Evolutionary conservation across 2,888 invertebrate species (phyloP).

Genomic region (Platycheirus albimanus): DNA sequence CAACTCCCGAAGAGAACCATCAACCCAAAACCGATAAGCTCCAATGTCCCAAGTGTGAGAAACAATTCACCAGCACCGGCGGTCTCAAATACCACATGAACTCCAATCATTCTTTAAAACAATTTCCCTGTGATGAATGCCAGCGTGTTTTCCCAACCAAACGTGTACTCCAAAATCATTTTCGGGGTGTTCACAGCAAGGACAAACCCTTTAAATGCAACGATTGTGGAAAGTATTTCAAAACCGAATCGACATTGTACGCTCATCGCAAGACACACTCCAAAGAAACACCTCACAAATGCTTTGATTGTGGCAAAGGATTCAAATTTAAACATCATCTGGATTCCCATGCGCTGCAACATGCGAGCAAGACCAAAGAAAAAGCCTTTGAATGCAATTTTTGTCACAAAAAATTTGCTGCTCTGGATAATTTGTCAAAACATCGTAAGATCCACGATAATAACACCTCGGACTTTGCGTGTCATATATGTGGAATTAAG

Average conservation of each 20-base stretch:
- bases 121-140: conserved; percentile 84
- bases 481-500: conserved; percentile 72
- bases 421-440: conserved; percentile 65
- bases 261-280: conserved; percentile 67
- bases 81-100: conserved; percentile 61
- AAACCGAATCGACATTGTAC: conserved; percentile 70
- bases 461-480: conserved; percentile 62
- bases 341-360: conserved; percentile 56
- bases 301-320: conserved; percentile 63
- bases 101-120: conserved; percentile 79
- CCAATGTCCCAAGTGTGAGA: conserved; percentile 62
- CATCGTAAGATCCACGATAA: conserved; percentile 72
- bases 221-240: conserved; percentile 67
- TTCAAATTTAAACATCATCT: conserved; percentile 74
- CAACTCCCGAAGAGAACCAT: not conserved
- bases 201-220: conserved; percentile 57
- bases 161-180: conserved; percentile 67
- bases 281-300: conserved; percentile 38
- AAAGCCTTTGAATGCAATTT: conserved; percentile 56
- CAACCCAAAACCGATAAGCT: conserved; percentile 11
- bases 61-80: conserved; percentile 54
- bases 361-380: conserved; percentile 33
- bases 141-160: conserved; percentile 60
- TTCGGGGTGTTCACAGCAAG: conserved; percentile 65
- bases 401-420: conserved; percentile 67